Percentiles rank a stretch among this genome's conserved stretches.
Evolutionary conservation across 2,888 invertebrate genomes (phyloP).

Genomic region (Pristionchus exspectatus): DNA sequence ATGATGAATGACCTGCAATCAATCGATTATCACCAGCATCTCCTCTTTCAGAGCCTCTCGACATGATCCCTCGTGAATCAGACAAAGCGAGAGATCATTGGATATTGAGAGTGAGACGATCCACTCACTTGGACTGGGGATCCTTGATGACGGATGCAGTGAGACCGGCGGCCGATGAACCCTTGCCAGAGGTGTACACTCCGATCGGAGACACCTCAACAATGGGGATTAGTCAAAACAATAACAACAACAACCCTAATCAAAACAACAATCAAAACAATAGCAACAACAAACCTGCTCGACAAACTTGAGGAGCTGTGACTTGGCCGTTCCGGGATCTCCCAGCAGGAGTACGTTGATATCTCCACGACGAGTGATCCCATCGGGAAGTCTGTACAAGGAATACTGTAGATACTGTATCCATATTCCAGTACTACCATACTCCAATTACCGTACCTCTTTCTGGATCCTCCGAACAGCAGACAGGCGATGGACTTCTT

Average conservation of each 20-base stretch:
- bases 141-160: slow-evolving; percentile 97
- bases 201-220: slow-evolving; percentile 73
- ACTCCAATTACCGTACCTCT: slow-evolving; percentile 79
- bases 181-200: slow-evolving; percentile 97
- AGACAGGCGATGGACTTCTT: slow-evolving; percentile 97
- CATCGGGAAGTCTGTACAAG: slow-evolving; percentile 88
- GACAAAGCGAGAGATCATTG: too few relatives aligned
- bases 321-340: slow-evolving; percentile 99
- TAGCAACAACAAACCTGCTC: slow-evolving; percentile 84
- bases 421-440: not conserved
- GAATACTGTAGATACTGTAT: not conserved
- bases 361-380: slow-evolving; percentile 94
- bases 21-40: slow-evolving; percentile 13
- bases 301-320: slow-evolving; percentile 96
- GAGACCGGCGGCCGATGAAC: slow-evolving; percentile 97
- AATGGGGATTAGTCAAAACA: not conserved
- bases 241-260: not conserved
- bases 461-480: slow-evolving; percentile 90
- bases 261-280: not conserved
- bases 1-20: slow-evolving; percentile 74
- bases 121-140: slow-evolving; percentile 87
- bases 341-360: slow-evolving; percentile 95
- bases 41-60: not conserved
- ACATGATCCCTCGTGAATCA: too few relatives aligned
- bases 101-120: not conserved